Conservation (phyloP, 2,113 vertebrate genomes). For the Monarcha castaneiventris region DNA sequence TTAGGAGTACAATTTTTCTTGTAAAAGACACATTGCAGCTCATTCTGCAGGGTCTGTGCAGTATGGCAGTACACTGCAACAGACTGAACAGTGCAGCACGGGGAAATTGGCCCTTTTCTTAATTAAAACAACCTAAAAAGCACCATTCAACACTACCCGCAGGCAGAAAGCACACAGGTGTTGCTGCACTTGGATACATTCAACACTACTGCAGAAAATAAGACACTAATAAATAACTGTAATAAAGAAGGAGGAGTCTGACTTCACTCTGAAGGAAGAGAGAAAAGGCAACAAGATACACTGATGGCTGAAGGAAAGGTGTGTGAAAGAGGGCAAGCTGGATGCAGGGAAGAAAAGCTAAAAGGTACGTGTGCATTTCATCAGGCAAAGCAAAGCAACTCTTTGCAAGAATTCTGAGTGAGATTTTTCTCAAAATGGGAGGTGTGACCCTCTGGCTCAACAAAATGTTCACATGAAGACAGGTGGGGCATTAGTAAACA, state of each 20-base stretch:
- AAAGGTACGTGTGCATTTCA: neutral
- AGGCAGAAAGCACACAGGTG: neutral
- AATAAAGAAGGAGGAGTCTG: neutral
- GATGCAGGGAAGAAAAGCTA: neutral
- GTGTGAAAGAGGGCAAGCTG: neutral
- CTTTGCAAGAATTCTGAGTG: neutral
- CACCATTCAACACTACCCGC: neutral
- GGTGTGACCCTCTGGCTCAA: neutral
- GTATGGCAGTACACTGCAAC: neutral
- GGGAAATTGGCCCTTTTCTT: neutral
- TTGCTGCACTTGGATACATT: neutral
- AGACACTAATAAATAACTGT: neutral
- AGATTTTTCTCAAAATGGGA: neutral
- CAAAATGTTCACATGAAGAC: rapidly evolving
- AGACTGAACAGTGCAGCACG: neutral
- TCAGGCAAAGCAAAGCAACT: neutral
- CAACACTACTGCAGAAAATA: neutral
- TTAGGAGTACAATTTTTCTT: neutral
- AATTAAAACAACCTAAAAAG: neutral
- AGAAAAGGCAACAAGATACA: neutral
- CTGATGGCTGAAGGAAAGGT: neutral
- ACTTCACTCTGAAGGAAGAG: neutral
- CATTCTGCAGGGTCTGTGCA: neutral
- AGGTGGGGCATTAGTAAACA: neutral
- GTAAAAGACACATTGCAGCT: rapidly evolving